Percentiles rank a stretch among this genome's conserved stretches.
Conservation (phyloP, 37 sponge, comb jelly and placozoan species). For the Chondrilla cf. caribensis region DNA sequence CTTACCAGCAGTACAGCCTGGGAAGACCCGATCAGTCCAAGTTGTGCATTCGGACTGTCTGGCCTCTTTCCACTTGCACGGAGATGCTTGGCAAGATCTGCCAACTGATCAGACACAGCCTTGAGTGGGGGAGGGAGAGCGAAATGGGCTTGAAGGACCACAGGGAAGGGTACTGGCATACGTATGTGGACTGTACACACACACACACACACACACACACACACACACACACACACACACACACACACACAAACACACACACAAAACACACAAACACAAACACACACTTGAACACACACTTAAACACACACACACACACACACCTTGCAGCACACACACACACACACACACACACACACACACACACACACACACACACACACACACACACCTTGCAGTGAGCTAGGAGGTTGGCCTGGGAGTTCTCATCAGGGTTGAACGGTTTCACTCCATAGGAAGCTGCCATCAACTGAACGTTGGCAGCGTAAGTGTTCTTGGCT, state of each 20-base stretch:
- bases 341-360: neutral
- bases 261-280: no score
- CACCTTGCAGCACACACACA: no score
- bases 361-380: slow-evolving; percentile 3
- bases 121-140: neutral
- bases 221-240: no score
- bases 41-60: slow-evolving; percentile 79
- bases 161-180: no score
- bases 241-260: no score
- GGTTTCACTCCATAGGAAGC: slow-evolving; percentile 92
- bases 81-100: slow-evolving; percentile 72
- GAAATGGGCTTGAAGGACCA: no score
- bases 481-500: slow-evolving; percentile 92
- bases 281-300: no score
- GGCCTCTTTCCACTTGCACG: slow-evolving; percentile 63
- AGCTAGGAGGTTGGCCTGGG: slow-evolving; percentile 71
- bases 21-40: slow-evolving; percentile 87
- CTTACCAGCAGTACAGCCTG: slow-evolving; percentile 83
- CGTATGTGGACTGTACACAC: no score
- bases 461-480: slow-evolving; percentile 90
- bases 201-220: no score
- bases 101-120: slow-evolving; percentile 83
- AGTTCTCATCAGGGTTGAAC: slow-evolving; percentile 83
- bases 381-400: slow-evolving; percentile 67
- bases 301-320: no score